Evolutionary conservation across 2,888 invertebrate species (phyloP).

Genomic region (Mythimna albipuncta): DNA sequence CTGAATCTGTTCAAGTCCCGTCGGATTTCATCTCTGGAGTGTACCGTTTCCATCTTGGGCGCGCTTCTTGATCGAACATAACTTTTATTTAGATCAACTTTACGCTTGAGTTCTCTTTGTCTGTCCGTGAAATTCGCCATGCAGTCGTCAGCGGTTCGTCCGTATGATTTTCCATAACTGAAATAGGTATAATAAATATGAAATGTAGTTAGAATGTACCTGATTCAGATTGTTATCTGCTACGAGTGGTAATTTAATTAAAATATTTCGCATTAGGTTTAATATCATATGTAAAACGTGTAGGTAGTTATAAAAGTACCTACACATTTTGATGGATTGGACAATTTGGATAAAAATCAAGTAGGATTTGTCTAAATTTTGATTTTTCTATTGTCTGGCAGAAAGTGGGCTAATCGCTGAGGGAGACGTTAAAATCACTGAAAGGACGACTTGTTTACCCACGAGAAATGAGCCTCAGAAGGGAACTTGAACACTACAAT

Average conservation of each 20-base stretch:
- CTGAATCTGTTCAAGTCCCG: slow-evolving; percentile 87
- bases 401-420: not conserved
- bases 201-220: not conserved
- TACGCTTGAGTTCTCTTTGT: slow-evolving; percentile 83
- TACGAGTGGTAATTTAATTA: slow-evolving; percentile 14
- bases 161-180: slow-evolving; percentile 91
- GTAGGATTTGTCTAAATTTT: too few relatives aligned
- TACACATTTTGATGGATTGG: not conserved
- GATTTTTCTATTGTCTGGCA: not conserved
- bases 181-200: slow-evolving; percentile 1
- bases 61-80: slow-evolving; percentile 89
- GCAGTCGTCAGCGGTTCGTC: slow-evolving; percentile 91
- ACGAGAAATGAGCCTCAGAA: too few relatives aligned
- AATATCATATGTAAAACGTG: too few relatives aligned
- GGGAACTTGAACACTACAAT: too few relatives aligned
- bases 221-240: slow-evolving; percentile 4
- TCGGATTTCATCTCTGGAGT: slow-evolving; percentile 89
- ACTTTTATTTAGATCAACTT: slow-evolving; percentile 84
- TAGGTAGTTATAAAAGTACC: too few relatives aligned
- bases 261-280: slow-evolving; percentile 6
- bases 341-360: not conserved
- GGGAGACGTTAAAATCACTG: not conserved
- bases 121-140: slow-evolving; percentile 90
- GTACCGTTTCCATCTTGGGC: slow-evolving; percentile 90
- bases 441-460: not conserved